Base-by-base conservation (phyloP, 1,140 invertebrate genomes). In the Helicoverpa armigera region DNA sequence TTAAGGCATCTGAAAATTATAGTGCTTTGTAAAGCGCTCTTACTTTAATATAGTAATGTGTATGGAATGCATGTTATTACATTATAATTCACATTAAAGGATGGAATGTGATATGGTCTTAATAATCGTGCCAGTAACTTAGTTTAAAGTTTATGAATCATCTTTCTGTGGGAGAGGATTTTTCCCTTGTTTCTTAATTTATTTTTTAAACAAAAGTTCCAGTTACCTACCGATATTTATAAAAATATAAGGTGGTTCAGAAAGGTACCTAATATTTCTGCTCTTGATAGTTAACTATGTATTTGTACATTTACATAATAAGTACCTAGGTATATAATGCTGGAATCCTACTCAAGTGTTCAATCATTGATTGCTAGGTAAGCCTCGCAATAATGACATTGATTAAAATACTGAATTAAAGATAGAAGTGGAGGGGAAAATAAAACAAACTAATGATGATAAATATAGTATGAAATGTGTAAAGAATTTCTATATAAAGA, bases 1-100 rank as follows among this genome's bases (percentile, higher is more conserved):
- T 48, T 48, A 29, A 50, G 65, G 63, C 53, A 79, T 79, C 51
- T 70, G 76, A 79, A 79, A 70, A 79, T 79, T 79, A 79, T 79
- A 58, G 76, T 69, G 16, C 35, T 60, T 29, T 14, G 76, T 79
- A 58, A 69, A 79, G 43, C 31, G 76, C 63, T 70, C 63, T 69
- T 69, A 69, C 63, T 79, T 48, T 79, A 79, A 79, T 79, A 50
- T 53, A 74, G 54, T 74, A 58, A 56, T 69, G 65, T 58, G 18
- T 58, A 56, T 23, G 13, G 61, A 77, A 77, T 77, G 75, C 29
- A 67, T 70, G 29, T 77, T 61, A 77, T 77, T 77, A 77, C 29
- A 67, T 65, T 43, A 77, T 65, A 31, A 61, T 76, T 63, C 58
- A 61, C 43, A 65, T 67, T 77, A 77, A 76, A 58, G 61, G 60